phyloP scores from a whole-genome alignment of 2,797 vertebrate genomes.

The Gambusia yucatana region DNA sequence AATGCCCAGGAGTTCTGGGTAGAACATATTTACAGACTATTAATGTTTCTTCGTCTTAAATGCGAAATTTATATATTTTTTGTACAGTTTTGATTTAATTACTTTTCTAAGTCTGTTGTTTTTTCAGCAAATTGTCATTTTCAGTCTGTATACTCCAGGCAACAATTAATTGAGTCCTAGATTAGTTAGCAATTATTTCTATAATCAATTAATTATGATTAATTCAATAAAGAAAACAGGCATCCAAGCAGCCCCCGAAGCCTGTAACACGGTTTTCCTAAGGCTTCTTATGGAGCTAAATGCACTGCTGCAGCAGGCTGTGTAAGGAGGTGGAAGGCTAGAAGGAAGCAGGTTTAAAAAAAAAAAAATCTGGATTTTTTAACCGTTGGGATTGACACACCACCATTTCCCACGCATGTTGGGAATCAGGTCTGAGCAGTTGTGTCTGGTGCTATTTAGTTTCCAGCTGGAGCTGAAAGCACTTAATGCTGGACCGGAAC shows the following conservation, averaged over 20 bases:
- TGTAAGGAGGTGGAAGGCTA: conserved; percentile 68
- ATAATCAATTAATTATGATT: no score
- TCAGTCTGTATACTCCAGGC: no score
- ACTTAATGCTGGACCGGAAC: background rate
- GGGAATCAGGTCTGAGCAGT: conserved; percentile 29
- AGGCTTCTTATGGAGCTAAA: conserved; percentile 59
- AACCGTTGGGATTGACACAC: conserved; percentile 31
- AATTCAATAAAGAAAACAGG: conserved; percentile 11
- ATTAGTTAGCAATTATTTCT: no score
- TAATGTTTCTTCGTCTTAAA: no score
- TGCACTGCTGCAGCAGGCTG: conserved; percentile 28
- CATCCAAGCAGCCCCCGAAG: conserved; percentile 5
- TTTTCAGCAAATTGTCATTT: no score
- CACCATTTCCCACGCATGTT: conserved; percentile 49
- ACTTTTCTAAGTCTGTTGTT: no score
- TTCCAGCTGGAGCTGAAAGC: background rate
- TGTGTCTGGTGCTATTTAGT: conserved; percentile 12
- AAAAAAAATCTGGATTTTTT: conserved; percentile 24
- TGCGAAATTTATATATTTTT: no score
- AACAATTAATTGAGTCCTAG: no score
- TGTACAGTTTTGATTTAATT: no score
- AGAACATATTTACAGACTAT: no score
- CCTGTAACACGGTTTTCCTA: conserved; percentile 52
- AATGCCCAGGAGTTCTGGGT: no score
- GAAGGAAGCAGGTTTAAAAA: conserved; percentile 46